These are phyloP conservation scores for Chelidonichthys spinosus DNA, from an alignment of 2,797 vertebrate genomes.

Conservation along the genomic window DNA sequence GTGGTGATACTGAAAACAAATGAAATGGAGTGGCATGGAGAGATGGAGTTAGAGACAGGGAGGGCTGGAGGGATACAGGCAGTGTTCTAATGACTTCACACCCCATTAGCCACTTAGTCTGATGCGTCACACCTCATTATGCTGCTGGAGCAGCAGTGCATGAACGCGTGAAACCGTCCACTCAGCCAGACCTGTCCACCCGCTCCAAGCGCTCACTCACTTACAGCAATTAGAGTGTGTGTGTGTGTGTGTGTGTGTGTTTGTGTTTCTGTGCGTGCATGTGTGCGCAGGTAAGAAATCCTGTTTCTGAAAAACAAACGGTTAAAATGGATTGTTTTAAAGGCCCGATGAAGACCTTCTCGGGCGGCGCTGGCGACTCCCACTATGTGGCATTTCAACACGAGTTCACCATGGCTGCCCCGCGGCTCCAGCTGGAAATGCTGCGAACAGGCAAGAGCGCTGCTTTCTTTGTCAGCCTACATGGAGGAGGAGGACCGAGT, in stretches of 20 bases:
- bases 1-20: constrained; percentile 62
- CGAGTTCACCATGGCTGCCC: constrained; percentile 68
- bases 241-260: constrained; percentile 57
- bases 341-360: constrained; percentile 55
- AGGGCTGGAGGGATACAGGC: constrained; percentile 76
- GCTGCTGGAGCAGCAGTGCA: constrained; percentile 82
- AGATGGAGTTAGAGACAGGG: constrained; percentile 74
- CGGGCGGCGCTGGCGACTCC: constrained; percentile 43
- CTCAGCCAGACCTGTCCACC: constrained; percentile 85
- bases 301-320: constrained; percentile 47
- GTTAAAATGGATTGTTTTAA: constrained; percentile 66
- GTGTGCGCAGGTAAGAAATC: constrained; percentile 46
- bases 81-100: constrained; percentile 86
- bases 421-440: constrained; percentile 67
- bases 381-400: constrained; percentile 63
- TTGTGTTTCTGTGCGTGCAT: constrained; percentile 49
- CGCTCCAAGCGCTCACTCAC: constrained; percentile 81
- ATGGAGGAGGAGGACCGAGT: constrained; percentile 64
- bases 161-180: constrained; percentile 85
- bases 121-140: constrained; percentile 87
- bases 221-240: constrained; percentile 80
- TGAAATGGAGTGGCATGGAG: constrained; percentile 69
- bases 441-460: constrained; percentile 59
- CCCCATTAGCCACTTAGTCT: constrained; percentile 86
- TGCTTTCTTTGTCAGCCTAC: constrained; percentile 67